These are phyloP conservation scores for Mylabris phalerata DNA, from an alignment of 1,140 invertebrate genomes.

Conservation along the genomic window DNA sequence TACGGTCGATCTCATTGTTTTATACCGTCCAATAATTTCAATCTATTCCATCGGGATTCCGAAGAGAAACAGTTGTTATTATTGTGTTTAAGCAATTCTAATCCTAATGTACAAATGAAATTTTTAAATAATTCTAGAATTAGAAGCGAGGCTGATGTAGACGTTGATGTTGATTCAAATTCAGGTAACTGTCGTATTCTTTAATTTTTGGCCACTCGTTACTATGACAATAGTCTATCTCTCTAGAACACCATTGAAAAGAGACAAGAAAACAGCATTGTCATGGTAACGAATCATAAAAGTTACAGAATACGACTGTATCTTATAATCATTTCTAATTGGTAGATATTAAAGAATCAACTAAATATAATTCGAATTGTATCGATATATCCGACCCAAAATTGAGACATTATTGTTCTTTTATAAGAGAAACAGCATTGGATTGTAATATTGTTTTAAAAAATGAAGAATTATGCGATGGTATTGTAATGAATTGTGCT, in stretches of 20 bases:
- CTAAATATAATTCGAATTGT: neutral
- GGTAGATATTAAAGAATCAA: neutral
- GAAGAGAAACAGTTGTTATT: slow-evolving; percentile 19
- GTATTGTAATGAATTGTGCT: slow-evolving; percentile 27
- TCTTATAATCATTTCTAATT: neutral
- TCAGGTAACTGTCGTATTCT: neutral
- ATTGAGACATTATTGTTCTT: slow-evolving; percentile 14
- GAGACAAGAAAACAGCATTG: too few species aligned
- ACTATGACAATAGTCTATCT: too few species aligned
- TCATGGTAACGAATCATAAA: too few species aligned
- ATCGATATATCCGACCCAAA: slow-evolving; percentile 6
- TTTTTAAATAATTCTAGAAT: neutral
- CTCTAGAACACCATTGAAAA: too few species aligned
- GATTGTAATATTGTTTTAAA: slow-evolving; percentile 32
- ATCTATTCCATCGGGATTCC: slow-evolving; percentile 25
- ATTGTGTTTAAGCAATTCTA: neutral
- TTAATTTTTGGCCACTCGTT: neutral
- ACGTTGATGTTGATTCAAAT: slow-evolving; percentile 4
- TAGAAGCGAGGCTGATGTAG: neutral
- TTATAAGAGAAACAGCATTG: slow-evolving; percentile 30
- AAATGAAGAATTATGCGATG: slow-evolving; percentile 28
- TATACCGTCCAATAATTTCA: slow-evolving; percentile 20
- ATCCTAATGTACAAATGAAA: neutral
- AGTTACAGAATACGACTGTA: neutral
- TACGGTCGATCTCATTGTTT: slow-evolving; percentile 33